A percentile compares a stretch with the other conserved stretches of the same genome.
Conservation (phyloP, 2,113 vertebrate genomes). For the Charadrius vociferus region DNA sequence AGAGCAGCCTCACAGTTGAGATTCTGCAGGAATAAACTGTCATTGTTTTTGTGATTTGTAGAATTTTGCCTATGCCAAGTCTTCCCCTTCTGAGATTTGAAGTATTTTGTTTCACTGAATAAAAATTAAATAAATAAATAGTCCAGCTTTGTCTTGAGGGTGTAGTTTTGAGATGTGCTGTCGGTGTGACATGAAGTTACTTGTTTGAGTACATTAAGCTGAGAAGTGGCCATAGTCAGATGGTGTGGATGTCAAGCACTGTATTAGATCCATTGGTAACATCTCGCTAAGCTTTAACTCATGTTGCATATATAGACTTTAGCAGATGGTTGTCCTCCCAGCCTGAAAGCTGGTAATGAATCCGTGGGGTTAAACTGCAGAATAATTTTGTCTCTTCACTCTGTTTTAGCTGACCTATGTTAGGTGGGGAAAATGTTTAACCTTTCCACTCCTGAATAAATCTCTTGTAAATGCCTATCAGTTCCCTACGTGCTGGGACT, state of each 20-base stretch:
- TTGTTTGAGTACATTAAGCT: not conserved
- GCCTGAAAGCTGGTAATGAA: not conserved
- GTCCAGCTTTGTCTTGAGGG: not conserved
- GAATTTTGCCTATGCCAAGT: not conserved
- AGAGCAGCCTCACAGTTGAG: not conserved
- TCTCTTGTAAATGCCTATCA: not conserved
- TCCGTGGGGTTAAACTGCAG: not conserved
- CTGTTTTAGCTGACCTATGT: not conserved
- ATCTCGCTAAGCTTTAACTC: not conserved
- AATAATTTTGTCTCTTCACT: not conserved
- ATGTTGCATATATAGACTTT: not conserved
- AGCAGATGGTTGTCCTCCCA: not conserved
- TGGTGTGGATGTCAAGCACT: not conserved
- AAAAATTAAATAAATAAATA: too few relatives aligned
- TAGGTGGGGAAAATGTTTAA: not conserved
- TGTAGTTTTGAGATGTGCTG: not conserved
- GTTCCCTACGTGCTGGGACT: not conserved
- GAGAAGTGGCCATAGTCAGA: not conserved
- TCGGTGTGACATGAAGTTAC: not conserved
- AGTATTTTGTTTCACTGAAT: not conserved
- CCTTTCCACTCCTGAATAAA: not conserved
- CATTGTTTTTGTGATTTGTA: not conserved
- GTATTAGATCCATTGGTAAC: not conserved
- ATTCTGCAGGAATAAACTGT: not conserved
- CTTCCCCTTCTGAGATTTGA: not conserved